phyloP scores from a whole-genome alignment of 2,113 vertebrate genomes.

The Cichladusa arquata region DNA sequence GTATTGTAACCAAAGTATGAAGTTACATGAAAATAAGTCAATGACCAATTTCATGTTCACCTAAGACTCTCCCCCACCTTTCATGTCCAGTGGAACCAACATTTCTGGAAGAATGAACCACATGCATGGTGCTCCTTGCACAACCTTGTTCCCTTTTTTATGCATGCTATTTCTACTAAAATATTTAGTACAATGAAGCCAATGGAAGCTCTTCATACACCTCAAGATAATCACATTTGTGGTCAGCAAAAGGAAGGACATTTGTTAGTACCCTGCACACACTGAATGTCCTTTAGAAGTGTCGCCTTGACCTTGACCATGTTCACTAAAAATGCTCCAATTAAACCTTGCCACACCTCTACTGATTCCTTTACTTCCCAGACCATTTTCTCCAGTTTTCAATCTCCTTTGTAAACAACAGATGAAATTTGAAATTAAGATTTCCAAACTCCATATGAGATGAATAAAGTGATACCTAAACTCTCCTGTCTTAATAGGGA shows the following conservation, averaged over 20 bases:
- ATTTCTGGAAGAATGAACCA: not conserved
- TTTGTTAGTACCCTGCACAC: not conserved
- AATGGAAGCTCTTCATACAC: not conserved
- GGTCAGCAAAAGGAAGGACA: not conserved
- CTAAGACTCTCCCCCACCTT: not conserved
- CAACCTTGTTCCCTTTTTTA: not conserved
- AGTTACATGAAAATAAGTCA: not conserved
- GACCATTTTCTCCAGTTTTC: not conserved
- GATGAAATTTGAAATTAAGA: not conserved
- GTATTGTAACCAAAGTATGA: not conserved
- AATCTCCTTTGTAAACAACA: not conserved
- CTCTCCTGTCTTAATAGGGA: not conserved
- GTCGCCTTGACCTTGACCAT: not conserved
- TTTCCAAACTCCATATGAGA: not conserved
- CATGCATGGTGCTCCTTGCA: not conserved
- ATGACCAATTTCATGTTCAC: not conserved
- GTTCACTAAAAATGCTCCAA: not conserved
- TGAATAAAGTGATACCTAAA: not conserved
- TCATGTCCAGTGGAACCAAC: not conserved
- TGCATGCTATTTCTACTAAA: not conserved
- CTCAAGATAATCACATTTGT: not conserved
- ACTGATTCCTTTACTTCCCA: not conserved
- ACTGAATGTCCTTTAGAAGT: not conserved
- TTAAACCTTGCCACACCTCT: not conserved
- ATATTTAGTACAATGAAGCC: not conserved